Evolutionary conservation across 2,113 vertebrate genomes (phyloP).

Genomic region (Aramus guarauna): DNA sequence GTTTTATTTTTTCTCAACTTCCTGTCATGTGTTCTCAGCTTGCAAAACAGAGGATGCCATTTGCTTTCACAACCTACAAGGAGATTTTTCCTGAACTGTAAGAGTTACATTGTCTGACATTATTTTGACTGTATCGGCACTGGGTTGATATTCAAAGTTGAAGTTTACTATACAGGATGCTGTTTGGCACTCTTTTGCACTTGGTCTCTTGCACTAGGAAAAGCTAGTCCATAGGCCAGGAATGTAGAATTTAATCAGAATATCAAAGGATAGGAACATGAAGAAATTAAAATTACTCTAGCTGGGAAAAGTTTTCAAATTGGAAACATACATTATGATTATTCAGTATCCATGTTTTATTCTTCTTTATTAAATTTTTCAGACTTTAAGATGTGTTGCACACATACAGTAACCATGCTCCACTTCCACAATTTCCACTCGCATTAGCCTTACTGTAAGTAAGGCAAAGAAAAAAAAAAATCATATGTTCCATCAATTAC

Average conservation of each 20-base stretch:
- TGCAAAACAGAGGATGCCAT: slow-evolving; percentile 32
- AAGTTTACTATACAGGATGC: neutral
- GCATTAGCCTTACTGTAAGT: neutral
- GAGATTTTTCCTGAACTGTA: slow-evolving; percentile 2
- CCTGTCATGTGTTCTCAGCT: neutral
- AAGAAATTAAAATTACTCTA: neutral
- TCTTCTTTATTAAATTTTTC: neutral
- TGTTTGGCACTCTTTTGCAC: neutral
- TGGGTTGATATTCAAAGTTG: neutral
- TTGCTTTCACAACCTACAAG: slow-evolving; percentile 20
- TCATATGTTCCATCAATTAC: neutral
- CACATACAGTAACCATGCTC: neutral
- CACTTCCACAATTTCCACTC: neutral
- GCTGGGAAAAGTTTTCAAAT: neutral
- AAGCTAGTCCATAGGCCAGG: neutral
- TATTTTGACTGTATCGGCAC: neutral
- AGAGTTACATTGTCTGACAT: neutral
- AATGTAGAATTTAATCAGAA: neutral
- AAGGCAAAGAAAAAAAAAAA: neutral
- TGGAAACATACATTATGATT: neutral
- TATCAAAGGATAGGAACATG: neutral
- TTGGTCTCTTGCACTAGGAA: neutral
- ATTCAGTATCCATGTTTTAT: neutral
- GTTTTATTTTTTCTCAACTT: slow-evolving; percentile 39
- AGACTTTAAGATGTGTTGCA: neutral